Evolutionary conservation across 2,113 vertebrate genomes (phyloP).

Genomic region (Tenebrosternarchus preto): DNA sequence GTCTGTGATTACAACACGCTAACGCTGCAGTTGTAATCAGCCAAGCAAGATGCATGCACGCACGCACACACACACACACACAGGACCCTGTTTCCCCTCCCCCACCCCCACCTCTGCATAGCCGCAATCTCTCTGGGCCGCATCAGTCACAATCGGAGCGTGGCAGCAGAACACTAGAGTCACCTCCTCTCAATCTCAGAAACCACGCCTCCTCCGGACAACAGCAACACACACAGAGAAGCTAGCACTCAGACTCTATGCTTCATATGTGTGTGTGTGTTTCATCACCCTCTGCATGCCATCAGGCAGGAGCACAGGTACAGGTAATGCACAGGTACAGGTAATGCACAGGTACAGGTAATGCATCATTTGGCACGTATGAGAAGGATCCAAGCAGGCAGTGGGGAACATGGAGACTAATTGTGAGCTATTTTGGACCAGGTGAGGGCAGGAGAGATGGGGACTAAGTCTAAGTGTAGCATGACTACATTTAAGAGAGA

Average conservation of each 20-base stretch:
- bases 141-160: constrained; percentile 35
- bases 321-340: constrained; percentile 18
- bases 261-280: constrained; percentile 4
- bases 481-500: constrained; percentile 28
- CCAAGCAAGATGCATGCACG: background rate
- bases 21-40: constrained; percentile 43
- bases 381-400: constrained; percentile 14
- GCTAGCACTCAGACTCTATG: too few relatives aligned
- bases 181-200: background rate
- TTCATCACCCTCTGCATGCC: background rate
- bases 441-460: constrained; percentile 7
- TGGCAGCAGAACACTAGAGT: background rate
- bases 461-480: background rate
- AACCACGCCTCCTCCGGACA: background rate
- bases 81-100: background rate
- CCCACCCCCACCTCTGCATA: constrained; percentile 9
- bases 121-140: constrained; percentile 29
- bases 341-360: background rate
- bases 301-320: too few relatives aligned
- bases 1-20: constrained; percentile 34
- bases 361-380: constrained; percentile 10
- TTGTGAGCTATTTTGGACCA: constrained; percentile 18
- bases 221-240: background rate
- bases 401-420: constrained; percentile 24
- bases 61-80: constrained; percentile 11